Base-by-base conservation (phyloP, 1,140 invertebrate species). In the Coenobita brevimanus region DNA sequence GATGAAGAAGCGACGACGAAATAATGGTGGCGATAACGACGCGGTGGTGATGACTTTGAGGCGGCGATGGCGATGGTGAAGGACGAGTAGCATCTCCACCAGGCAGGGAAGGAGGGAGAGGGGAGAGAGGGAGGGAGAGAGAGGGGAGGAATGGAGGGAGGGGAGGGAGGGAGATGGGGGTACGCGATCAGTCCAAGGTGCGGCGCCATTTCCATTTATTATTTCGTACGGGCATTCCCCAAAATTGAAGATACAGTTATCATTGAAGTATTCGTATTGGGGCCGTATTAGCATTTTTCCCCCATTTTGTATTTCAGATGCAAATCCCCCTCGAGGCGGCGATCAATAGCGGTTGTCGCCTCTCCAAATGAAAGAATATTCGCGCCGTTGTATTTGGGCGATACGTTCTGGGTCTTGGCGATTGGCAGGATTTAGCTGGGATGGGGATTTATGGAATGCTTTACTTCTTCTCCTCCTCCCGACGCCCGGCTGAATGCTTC, bases 241-340 rank as follows among this genome's bases (percentile, higher is more conserved):
- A 87, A 86, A 87, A 87, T 87, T 87, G 85, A 87, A 87, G 85
- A 87, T 80, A 87, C 85, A 87, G 85, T 87, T 87, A 87, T 87
- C 85, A 87, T 81, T 87, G 85, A 87, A 87, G 76, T 80, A 87
- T 87, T 87, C 85, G 85, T 87, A 69, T 86, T 87, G 75, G 85
- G 62, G 76, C 46, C 76, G 85, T 79, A 87, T 87, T 87, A 87
- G 85, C 85, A 87, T 87, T 87, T 87, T 87, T 87, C 76, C 41
- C 76, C 85, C 85, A 87, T 87, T 87, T 87, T 87, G 85, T 87
- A 87, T 87, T 87, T 87, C 85, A 87, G 57, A 87, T 87, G 85
- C 85, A 87, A 87, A 87, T 87, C 85, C 85, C 84, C 71, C n/a
- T 87, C 69, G 50, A 33, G 71, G 36, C 46, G 57, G 57, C 85